Evolutionary conservation across 2,113 vertebrate genomes (phyloP), one percentile per base, ranked within the genome.

Genomic region (Neogale vison): DNA sequence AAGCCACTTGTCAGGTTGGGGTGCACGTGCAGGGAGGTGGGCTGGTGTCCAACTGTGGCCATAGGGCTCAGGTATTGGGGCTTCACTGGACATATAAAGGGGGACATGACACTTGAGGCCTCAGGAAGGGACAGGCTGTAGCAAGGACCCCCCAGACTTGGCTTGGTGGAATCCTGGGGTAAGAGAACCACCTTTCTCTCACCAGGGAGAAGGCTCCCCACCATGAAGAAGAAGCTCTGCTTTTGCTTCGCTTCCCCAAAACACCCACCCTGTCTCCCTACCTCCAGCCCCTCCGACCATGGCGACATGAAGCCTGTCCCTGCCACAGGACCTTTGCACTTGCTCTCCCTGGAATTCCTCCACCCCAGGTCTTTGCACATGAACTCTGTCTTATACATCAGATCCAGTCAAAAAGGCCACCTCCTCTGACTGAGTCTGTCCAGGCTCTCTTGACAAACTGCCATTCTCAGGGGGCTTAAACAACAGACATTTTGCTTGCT

Each of bases 251-350:
- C n/a, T 23, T 59, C 65, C 65, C 31, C 14, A 2, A 1, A 24
- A 24, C 5, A 15, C 8, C 10, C 65, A 81, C n/a, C 18, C 24
- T 0, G 1, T 0, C 23, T 15, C 18, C 29, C 11, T 24, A n/a
- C 31, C 34, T 74, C 2, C 39, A 13, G 31, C 5, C 14, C 14
- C 24, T 20, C 55, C 0, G 2, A 34, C 20, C 65, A n/a, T 3
- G 9, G 55, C 14, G n/a, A 74, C 9, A 1, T 0, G 45, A 83
- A n/a, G 42, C 74, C 42, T 31, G 15, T 31, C 24, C 74, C 14
- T 47, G 86, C 79, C 79, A 7, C 42, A n/a, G 76, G 88, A 10
- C 31, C 36, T 83, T 71, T 34, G 15, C 39, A 4, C 31, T 61
- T 47, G 23, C 21, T 45, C 21, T 45, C 59, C 39, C 72, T 72